Percentiles rank a stretch among this genome's conserved stretches.
Conservation (phyloP, 2,797 vertebrate species). For the Sciurus vulgaris region DNA sequence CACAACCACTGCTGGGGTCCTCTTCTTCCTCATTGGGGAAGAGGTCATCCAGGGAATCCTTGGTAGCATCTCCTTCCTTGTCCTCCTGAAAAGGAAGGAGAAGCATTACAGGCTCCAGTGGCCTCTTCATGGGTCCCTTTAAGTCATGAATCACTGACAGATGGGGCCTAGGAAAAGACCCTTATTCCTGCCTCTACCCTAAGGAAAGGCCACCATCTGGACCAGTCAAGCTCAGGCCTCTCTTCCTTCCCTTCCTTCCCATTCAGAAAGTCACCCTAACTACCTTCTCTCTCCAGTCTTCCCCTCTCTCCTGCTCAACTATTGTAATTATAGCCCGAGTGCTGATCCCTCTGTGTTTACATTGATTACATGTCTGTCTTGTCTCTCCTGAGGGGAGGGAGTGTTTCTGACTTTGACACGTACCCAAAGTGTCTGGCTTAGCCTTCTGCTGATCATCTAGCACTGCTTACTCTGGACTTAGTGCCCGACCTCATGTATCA, state of each 20-base stretch:
- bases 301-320: neutral
- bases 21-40: slow-evolving; percentile 98
- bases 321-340: slow-evolving; percentile 67
- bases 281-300: neutral
- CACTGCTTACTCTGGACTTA: neutral
- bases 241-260: neutral
- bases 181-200: neutral
- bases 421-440: slow-evolving; percentile 45
- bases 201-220: neutral
- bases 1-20: slow-evolving; percentile 95
- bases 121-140: neutral
- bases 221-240: neutral
- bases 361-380: slow-evolving; percentile 79
- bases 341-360: slow-evolving; percentile 50
- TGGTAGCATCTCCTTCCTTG: slow-evolving; percentile 94
- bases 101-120: slow-evolving; percentile 40
- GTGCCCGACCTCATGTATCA: neutral
- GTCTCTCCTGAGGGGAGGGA: slow-evolving; percentile 62
- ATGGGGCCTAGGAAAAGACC: neutral
- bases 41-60: slow-evolving; percentile 97
- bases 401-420: slow-evolving; percentile 66
- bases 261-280: neutral
- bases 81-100: slow-evolving; percentile 91
- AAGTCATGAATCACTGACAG: neutral
- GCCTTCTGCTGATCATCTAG: neutral